A percentile compares a stretch with the other conserved stretches of the same genome.
phyloP scores from a whole-genome alignment of 2,888 invertebrate genomes.

The Latrodectus elegans region DNA sequence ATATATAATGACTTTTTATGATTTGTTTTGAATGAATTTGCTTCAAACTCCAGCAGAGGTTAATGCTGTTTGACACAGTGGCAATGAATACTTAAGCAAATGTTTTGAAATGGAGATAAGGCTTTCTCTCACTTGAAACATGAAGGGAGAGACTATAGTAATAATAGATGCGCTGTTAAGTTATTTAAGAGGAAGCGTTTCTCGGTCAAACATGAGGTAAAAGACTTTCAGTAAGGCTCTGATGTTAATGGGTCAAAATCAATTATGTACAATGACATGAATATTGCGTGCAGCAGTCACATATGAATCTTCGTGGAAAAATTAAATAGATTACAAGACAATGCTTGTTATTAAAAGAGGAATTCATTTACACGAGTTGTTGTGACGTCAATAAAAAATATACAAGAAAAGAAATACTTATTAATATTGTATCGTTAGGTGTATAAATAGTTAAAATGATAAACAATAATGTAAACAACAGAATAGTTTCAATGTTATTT shows the following conservation, averaged over 20 bases:
- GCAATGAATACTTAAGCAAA: not conserved
- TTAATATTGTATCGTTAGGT: no score
- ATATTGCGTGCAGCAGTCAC: conserved; percentile 30
- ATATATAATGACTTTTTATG: no score
- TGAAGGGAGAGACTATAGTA: no score
- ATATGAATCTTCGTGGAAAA: conserved; percentile 22
- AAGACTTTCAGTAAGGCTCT: not conserved
- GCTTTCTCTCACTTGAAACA: not conserved
- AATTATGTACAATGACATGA: conserved; percentile 40
- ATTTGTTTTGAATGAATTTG: no score
- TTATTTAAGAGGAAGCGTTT: not conserved
- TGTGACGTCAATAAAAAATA: no score
- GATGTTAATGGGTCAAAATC: not conserved
- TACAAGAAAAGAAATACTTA: no score
- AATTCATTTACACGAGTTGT: no score
- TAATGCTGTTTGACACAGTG: not conserved
- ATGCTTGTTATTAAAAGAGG: not conserved
- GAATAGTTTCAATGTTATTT: no score
- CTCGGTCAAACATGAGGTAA: conserved; percentile 1
- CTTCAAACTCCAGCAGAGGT: not conserved
- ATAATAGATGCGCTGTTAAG: not conserved
- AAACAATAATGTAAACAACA: no score
- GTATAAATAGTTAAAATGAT: no score
- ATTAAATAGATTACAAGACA: conserved; percentile 30
- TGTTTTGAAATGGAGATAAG: not conserved